phyloP scores from a whole-genome alignment of 2,113 vertebrate genomes.

The Anolis sagrei region DNA sequence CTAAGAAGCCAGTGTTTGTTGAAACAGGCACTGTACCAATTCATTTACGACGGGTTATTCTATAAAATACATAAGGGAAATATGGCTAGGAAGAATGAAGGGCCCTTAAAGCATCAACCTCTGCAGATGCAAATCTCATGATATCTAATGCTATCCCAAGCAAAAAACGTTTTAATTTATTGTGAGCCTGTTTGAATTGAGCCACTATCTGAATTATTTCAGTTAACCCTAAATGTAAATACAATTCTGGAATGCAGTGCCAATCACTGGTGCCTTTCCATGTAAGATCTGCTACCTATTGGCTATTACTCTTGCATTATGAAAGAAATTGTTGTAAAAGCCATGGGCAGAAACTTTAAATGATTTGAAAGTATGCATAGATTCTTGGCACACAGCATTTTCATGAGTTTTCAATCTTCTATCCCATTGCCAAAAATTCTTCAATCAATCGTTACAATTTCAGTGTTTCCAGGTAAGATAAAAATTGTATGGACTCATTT shows the following conservation, averaged over 20 bases:
- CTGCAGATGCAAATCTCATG: constrained; percentile 7
- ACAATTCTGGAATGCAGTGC: neutral
- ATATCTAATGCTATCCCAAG: constrained; percentile 5
- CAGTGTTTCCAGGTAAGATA: constrained; percentile 9
- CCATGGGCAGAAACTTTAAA: constrained; percentile 33
- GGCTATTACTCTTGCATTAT: constrained; percentile 24
- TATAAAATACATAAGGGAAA: constrained; percentile 15
- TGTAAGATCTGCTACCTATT: constrained; percentile 31
- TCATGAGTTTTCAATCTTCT: constrained; percentile 10
- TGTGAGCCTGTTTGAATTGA: constrained; percentile 41
- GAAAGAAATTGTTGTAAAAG: constrained; percentile 3
- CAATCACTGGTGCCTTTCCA: constrained; percentile 6
- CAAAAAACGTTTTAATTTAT: constrained; percentile 33
- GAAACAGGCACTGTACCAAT: constrained; percentile 24
- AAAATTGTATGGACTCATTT: constrained; percentile 34
- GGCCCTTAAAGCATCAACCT: constrained; percentile 33
- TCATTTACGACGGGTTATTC: neutral
- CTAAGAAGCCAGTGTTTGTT: constrained; percentile 56
- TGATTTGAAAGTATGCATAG: constrained; percentile 24
- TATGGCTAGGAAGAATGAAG: constrained; percentile 16
- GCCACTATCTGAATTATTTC: constrained; percentile 23
- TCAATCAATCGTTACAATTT: neutral
- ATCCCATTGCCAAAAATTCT: constrained; percentile 56
- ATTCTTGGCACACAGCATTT: constrained; percentile 24
- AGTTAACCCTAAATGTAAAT: neutral